Conservation (phyloP, 1,140 invertebrate species). For the Belonocnema kinseyi region DNA sequence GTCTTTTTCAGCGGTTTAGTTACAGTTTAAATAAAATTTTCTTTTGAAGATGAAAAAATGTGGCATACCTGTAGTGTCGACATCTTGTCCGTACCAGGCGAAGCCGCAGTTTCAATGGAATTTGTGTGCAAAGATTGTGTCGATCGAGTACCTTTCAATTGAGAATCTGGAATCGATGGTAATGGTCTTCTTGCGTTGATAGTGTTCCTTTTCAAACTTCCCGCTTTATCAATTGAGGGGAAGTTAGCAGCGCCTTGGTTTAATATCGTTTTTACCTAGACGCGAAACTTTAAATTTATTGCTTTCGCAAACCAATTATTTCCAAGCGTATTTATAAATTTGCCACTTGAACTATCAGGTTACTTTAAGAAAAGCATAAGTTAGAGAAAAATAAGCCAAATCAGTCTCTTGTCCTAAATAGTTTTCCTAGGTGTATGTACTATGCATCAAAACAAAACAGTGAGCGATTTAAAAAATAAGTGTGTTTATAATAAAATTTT, state of each 20-base stretch:
- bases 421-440: no score
- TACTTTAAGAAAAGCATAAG: no score
- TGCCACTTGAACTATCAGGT: neutral
- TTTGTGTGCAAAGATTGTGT: conserved; percentile 54
- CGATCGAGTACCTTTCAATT: conserved; percentile 43
- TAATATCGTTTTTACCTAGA: conserved; percentile 65
- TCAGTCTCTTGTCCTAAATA: no score
- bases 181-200: conserved; percentile 59
- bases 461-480: no score
- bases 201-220: conserved; percentile 58
- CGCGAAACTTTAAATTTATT: conserved; percentile 68
- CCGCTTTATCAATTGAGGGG: conserved; percentile 64
- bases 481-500: no score
- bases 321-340: neutral
- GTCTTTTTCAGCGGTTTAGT: no score
- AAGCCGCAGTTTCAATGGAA: conserved; percentile 42
- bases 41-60: no score
- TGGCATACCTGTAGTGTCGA: conserved; percentile 68
- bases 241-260: conserved; percentile 62
- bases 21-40: no score
- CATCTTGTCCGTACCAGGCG: conserved; percentile 69
- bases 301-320: conserved; percentile 27
- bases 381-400: no score
- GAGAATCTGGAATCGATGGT: conserved; percentile 59
- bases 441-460: no score